Conservation (phyloP, 1,140 invertebrate genomes). For the Neelides sp. region DNA sequence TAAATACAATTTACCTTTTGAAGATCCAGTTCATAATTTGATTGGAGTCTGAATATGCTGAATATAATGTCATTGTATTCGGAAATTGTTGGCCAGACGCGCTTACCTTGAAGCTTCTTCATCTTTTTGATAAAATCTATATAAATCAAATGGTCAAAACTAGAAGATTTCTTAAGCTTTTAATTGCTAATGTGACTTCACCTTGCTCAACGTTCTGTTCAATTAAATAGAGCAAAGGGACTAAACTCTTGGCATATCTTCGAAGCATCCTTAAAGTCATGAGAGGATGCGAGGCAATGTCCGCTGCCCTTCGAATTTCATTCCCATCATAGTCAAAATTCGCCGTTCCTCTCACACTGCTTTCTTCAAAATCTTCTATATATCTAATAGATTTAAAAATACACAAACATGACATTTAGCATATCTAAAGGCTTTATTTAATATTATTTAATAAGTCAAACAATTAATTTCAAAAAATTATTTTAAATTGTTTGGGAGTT, state of each 20-base stretch:
- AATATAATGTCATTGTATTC: slow-evolving; percentile 11
- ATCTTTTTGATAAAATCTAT: not conserved
- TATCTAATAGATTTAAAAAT: slow-evolving; percentile 1
- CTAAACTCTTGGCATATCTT: slow-evolving; percentile 12
- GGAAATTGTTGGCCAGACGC: not conserved
- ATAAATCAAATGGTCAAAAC: not conserved
- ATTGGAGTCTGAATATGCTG: slow-evolving; percentile 16
- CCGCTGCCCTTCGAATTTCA: not conserved
- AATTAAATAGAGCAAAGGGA: not conserved
- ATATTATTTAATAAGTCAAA: too few relatives aligned
- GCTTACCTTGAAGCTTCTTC: not conserved
- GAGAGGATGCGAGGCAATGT: slow-evolving; percentile 2
- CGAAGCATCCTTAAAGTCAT: slow-evolving; percentile 10
- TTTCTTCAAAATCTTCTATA: slow-evolving; percentile 10
- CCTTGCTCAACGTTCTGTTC: slow-evolving; percentile 1
- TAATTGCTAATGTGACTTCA: not conserved
- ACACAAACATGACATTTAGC: not conserved
- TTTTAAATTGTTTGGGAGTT: too few relatives aligned
- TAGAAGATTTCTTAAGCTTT: not conserved
- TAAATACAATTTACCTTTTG: slow-evolving; percentile 1
- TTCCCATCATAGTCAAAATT: not conserved
- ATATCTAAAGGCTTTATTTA: too few relatives aligned
- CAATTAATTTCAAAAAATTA: too few relatives aligned
- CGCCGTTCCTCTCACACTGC: not conserved
- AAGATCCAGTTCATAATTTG: slow-evolving; percentile 16